Conservation (phyloP, 2,113 vertebrate species). For the Dolichotis patagonum region DNA sequence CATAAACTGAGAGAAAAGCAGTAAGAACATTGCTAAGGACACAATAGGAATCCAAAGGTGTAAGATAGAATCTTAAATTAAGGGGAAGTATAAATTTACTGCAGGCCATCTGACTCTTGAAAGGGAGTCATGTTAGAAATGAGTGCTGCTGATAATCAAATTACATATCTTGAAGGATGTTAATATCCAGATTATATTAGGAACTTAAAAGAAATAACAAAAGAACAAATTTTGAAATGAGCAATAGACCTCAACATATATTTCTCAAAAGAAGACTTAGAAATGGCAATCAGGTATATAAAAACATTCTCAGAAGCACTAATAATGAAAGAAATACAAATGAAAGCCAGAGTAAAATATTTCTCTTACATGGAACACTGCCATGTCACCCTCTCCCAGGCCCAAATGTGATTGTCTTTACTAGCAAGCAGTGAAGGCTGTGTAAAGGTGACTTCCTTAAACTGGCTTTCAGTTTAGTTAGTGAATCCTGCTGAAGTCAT, state of each 20-base stretch:
- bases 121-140: not conserved
- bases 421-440: no score
- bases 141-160: not conserved
- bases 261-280: not conserved
- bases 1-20: not conserved
- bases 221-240: not conserved
- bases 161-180: not conserved
- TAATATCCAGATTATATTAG: not conserved
- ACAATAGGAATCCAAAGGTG: not conserved
- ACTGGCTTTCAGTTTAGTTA: no score
- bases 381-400: no score
- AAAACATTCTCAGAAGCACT: no score
- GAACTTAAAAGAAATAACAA: not conserved
- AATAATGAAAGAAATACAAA: no score
- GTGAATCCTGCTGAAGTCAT: no score
- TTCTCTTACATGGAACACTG: no score
- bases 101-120: not conserved
- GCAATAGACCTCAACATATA: not conserved
- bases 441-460: no score
- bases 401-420: no score
- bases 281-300: not conserved
- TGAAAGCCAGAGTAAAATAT: no score
- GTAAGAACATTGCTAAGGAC: not conserved
- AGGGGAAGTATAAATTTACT: not conserved
- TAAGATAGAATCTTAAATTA: not conserved